phyloP scores from a whole-genome alignment of 2,797 vertebrate genomes.

The Liparis tanakae region DNA sequence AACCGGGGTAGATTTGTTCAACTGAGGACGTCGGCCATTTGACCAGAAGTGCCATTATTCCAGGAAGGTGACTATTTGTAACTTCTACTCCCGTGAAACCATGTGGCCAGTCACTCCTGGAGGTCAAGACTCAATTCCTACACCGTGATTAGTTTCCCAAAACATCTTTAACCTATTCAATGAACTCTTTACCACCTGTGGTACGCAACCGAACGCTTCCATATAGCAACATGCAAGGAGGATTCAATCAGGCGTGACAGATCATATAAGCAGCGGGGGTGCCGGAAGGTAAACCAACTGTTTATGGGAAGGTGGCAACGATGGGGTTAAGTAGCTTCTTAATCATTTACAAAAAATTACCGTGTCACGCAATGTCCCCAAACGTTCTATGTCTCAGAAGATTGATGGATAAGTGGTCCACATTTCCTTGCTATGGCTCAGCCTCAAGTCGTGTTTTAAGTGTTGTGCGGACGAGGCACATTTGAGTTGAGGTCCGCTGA shows the following conservation, averaged over 20 bases:
- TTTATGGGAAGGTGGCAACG: not conserved
- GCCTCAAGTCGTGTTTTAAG: conserved; percentile 21
- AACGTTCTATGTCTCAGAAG: not conserved
- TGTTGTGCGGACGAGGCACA: conserved; percentile 36
- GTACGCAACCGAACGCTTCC: not conserved
- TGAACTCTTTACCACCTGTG: not conserved
- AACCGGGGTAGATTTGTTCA: too few relatives aligned
- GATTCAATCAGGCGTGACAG: not conserved
- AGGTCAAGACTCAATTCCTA: not conserved
- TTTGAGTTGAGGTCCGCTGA: conserved; percentile 51
- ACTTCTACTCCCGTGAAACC: not conserved
- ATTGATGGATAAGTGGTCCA: not conserved
- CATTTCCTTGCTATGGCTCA: conserved; percentile 30
- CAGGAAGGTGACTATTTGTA: not conserved
- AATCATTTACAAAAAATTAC: conserved; percentile 5
- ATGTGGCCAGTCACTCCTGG: not conserved
- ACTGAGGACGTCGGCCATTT: too few relatives aligned
- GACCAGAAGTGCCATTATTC: too few relatives aligned
- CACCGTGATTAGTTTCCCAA: not conserved
- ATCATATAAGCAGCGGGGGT: not conserved
- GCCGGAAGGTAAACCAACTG: not conserved
- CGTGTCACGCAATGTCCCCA: not conserved
- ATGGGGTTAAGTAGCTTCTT: not conserved
- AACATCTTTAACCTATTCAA: conserved; percentile 1
- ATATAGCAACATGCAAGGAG: not conserved